Conservation (phyloP, 2,113 vertebrate species). For the Bombycilla garrulus region DNA sequence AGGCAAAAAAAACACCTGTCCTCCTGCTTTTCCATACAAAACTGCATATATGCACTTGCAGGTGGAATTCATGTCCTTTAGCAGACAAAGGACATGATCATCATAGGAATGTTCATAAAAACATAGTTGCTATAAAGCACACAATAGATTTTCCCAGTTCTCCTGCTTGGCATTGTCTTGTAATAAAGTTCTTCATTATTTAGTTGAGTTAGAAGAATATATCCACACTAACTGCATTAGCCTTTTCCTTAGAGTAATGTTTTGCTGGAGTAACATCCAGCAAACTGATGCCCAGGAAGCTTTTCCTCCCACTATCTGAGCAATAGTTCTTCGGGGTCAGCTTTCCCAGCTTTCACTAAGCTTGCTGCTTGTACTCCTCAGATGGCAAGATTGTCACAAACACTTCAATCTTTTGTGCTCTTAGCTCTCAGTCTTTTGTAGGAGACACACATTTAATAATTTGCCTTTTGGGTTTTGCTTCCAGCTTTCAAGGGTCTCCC, state of each 20-base stretch:
- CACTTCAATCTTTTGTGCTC: neutral
- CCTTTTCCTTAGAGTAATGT: neutral
- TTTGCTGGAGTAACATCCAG: neutral
- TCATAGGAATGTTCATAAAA: neutral
- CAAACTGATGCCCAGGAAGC: neutral
- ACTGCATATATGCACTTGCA: neutral
- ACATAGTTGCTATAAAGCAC: neutral
- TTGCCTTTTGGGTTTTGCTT: neutral
- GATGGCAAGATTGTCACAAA: neutral
- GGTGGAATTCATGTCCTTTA: neutral
- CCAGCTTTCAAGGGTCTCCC: neutral
- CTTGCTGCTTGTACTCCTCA: neutral
- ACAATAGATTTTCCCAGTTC: neutral
- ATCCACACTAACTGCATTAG: neutral
- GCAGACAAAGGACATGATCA: neutral
- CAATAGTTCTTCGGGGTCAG: neutral
- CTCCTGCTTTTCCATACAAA: neutral
- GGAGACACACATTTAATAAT: rapidly evolving
- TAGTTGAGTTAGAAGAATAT: neutral
- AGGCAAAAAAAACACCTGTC: neutral
- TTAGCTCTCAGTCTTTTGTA: neutral
- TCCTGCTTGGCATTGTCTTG: neutral
- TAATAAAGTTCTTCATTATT: neutral
- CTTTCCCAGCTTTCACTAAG: neutral
- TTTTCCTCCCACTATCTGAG: neutral